These are phyloP conservation scores for Himalopsyche phryganea DNA, from an alignment of 1,140 invertebrate genomes.

Conservation along the genomic window DNA sequence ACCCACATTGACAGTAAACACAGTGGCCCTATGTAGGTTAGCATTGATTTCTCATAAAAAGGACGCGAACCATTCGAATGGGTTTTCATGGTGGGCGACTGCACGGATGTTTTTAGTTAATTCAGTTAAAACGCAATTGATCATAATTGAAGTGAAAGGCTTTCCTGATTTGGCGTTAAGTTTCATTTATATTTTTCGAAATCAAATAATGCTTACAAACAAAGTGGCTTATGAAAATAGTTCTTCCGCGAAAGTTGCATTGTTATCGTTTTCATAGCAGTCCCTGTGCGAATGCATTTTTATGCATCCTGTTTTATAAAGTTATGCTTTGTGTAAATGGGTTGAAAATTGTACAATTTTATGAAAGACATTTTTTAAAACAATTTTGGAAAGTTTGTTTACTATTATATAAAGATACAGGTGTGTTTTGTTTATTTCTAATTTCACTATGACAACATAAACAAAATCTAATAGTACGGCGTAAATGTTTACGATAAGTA, in stretches of 20 bases:
- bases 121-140: background rate
- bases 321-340: background rate
- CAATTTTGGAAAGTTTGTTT: background rate
- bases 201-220: background rate
- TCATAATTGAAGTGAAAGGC: background rate
- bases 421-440: slow-evolving; percentile 8
- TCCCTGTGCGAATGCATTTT: slow-evolving; percentile 15
- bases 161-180: background rate
- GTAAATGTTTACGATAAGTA: slow-evolving; percentile 11
- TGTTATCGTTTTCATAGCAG: slow-evolving; percentile 17
- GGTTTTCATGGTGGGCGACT: slow-evolving; percentile 24
- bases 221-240: slow-evolving; percentile 3
- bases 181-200: slow-evolving; percentile 19
- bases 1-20: slow-evolving; percentile 8
- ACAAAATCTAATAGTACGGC: slow-evolving; percentile 6
- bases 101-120: slow-evolving; percentile 4
- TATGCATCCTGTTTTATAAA: slow-evolving; percentile 10
- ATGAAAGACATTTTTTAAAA: background rate
- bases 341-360: background rate
- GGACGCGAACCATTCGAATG: slow-evolving; percentile 19
- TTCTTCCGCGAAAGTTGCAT: slow-evolving; percentile 11
- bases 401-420: slow-evolving; percentile 16
- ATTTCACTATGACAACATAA: slow-evolving; percentile 11
- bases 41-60: slow-evolving; percentile 24
- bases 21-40: slow-evolving; percentile 13